Percentiles rank a stretch among this genome's conserved stretches.
Conservation (phyloP, 2,888 invertebrate genomes). For the Oscheius sp. region DNA sequence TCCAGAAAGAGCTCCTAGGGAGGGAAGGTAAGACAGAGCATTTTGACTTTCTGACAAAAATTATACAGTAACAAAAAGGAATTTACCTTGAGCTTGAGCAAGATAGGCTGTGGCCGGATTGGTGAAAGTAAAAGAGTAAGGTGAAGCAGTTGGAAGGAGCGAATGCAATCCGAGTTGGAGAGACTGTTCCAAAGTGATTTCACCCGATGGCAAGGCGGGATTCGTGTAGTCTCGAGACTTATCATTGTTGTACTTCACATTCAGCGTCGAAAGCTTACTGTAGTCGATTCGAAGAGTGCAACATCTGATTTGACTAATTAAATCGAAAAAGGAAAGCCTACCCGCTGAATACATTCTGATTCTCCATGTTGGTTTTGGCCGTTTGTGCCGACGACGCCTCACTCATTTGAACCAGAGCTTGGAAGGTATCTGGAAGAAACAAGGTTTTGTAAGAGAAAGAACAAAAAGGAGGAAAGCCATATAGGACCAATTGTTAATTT, state of each 20-base stretch:
- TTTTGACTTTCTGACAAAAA: slow-evolving; percentile 7
- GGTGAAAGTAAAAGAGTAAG: slow-evolving; percentile 52
- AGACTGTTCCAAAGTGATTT: slow-evolving; percentile 72
- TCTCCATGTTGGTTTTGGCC: slow-evolving; percentile 95
- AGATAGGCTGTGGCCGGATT: slow-evolving; percentile 44
- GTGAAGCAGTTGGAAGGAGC: slow-evolving; percentile 41
- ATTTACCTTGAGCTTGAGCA: slow-evolving; percentile 33
- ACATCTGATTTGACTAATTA: too few relatives aligned
- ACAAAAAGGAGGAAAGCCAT: not conserved
- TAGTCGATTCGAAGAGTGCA: slow-evolving; percentile 89
- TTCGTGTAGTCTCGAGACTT: slow-evolving; percentile 99
- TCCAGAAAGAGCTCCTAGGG: slow-evolving; percentile 31
- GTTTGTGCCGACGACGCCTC: slow-evolving; percentile 95
- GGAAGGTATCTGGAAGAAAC: slow-evolving; percentile 83
- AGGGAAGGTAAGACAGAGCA: slow-evolving; percentile 41
- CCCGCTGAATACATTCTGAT: slow-evolving; percentile 89
- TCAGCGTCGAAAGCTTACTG: slow-evolving; percentile 92
- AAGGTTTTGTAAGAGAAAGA: not conserved
- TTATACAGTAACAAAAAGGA: not conserved
- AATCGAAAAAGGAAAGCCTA: too few relatives aligned
- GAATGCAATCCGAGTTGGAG: slow-evolving; percentile 46
- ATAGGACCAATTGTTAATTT: not conserved
- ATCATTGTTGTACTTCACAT: slow-evolving; percentile 99
- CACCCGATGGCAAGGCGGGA: slow-evolving; percentile 94
- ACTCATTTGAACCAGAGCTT: slow-evolving; percentile 98